Conservation (phyloP, 2,888 invertebrate genomes). For the Eupithecia insigniata region DNA sequence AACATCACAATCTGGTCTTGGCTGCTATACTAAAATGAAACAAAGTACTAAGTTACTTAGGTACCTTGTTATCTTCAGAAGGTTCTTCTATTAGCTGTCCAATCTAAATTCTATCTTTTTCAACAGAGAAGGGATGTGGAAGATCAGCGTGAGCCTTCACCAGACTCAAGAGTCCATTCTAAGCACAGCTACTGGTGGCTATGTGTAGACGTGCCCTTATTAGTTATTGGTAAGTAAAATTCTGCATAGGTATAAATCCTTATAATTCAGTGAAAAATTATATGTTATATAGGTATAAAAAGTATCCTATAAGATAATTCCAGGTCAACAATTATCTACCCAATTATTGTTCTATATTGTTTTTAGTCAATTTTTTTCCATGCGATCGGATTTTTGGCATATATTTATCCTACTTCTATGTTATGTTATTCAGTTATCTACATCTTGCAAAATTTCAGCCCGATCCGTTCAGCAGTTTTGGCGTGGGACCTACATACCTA, state of each 20-base stretch:
- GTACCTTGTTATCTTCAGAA: not conserved
- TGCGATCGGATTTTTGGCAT: too few relatives aligned
- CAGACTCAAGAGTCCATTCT: conserved; percentile 27
- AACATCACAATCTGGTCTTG: too few relatives aligned
- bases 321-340: too few relatives aligned
- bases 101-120: not conserved
- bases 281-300: too few relatives aligned
- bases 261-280: too few relatives aligned
- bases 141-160: conserved; percentile 56
- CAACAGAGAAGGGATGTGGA: conserved; percentile 65
- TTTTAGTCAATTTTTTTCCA: too few relatives aligned
- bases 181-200: conserved; percentile 63
- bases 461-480: not conserved
- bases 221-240: conserved; percentile 61
- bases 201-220: conserved; percentile 62
- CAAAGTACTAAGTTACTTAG: not conserved
- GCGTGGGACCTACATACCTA: not conserved
- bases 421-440: too few relatives aligned
- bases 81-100: not conserved
- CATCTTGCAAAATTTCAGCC: not conserved
- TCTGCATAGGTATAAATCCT: not conserved
- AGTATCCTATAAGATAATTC: too few relatives aligned
- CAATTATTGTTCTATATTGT: too few relatives aligned
- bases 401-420: too few relatives aligned
- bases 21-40: too few relatives aligned